Evolutionary conservation across 2,888 invertebrate genomes (phyloP).

Genomic region (Ametastegia equiseti): DNA sequence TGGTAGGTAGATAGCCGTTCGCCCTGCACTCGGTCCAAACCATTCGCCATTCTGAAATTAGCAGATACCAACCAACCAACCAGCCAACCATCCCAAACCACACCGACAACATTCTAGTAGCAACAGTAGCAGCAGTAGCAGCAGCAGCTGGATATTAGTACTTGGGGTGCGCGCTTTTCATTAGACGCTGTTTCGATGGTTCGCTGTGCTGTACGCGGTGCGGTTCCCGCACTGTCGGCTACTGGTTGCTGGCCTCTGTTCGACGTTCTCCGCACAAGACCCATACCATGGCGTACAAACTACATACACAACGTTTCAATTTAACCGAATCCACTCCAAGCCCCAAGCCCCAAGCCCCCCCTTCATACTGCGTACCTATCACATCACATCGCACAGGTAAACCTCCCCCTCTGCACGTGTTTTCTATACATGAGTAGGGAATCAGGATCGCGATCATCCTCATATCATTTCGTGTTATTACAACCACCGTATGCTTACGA

Average conservation of each 20-base stretch:
- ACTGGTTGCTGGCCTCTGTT: background rate
- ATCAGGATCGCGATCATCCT: no score
- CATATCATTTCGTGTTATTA: no score
- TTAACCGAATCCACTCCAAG: background rate
- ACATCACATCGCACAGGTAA: no score
- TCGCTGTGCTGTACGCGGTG: no score
- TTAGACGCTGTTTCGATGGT: slow-evolving; percentile 38
- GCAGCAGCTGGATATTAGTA: slow-evolving; percentile 39
- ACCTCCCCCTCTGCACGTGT: background rate
- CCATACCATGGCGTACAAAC: no score
- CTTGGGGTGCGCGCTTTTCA: slow-evolving; percentile 42
- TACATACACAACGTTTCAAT: slow-evolving; percentile 33
- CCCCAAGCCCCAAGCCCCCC: no score
- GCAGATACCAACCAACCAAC: slow-evolving; percentile 47
- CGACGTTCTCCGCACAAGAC: background rate
- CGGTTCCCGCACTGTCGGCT: no score
- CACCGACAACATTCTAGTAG: slow-evolving; percentile 69
- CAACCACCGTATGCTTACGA: no score
- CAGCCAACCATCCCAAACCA: slow-evolving; percentile 44
- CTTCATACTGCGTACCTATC: background rate
- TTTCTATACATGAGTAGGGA: no score
- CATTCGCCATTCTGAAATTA: slow-evolving; percentile 70
- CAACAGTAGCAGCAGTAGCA: no score
- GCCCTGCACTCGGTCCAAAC: slow-evolving; percentile 57
- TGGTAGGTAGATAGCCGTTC: no score